Evolutionary conservation across 2,113 vertebrate species (phyloP).

Genomic region (Oplegnathus fasciatus): DNA sequence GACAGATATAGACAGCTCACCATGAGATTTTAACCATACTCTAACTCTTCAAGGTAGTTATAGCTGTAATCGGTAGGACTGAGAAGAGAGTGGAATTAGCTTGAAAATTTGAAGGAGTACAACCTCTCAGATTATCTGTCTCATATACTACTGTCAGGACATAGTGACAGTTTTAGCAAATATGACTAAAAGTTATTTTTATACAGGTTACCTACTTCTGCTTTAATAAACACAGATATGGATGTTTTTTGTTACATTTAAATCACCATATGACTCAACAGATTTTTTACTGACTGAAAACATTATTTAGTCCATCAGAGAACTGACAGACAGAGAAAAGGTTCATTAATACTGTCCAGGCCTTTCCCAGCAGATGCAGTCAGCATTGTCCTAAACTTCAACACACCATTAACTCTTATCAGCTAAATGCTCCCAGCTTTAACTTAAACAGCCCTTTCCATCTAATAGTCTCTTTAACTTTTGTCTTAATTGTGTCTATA

Average conservation of each 20-base stretch:
- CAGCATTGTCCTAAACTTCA: slow-evolving; percentile 60
- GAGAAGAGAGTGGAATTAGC: too few species aligned
- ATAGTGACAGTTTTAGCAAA: too few species aligned
- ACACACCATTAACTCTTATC: slow-evolving; percentile 83
- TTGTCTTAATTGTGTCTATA: slow-evolving; percentile 77
- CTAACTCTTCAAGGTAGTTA: neutral
- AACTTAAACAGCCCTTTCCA: slow-evolving; percentile 76
- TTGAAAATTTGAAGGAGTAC: too few species aligned
- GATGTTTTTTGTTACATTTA: neutral
- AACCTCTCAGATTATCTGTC: too few species aligned
- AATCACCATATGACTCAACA: neutral
- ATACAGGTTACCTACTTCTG: too few species aligned
- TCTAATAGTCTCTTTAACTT: slow-evolving; percentile 85
- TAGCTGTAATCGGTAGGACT: too few species aligned
- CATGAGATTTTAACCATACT: neutral
- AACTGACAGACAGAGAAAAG: neutral
- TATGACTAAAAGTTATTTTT: too few species aligned
- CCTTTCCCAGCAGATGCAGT: slow-evolving; percentile 31
- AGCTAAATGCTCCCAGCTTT: slow-evolving; percentile 68
- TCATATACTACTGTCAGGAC: too few species aligned
- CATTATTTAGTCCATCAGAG: too few species aligned
- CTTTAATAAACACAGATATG: neutral
- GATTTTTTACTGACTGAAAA: too few species aligned
- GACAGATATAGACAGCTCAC: neutral
- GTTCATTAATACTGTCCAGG: slow-evolving; percentile 20